A percentile compares a stretch with the other conserved stretches of the same genome.
phyloP scores from a whole-genome alignment of 2,113 vertebrate genomes.

The Eonycteris spelaea region DNA sequence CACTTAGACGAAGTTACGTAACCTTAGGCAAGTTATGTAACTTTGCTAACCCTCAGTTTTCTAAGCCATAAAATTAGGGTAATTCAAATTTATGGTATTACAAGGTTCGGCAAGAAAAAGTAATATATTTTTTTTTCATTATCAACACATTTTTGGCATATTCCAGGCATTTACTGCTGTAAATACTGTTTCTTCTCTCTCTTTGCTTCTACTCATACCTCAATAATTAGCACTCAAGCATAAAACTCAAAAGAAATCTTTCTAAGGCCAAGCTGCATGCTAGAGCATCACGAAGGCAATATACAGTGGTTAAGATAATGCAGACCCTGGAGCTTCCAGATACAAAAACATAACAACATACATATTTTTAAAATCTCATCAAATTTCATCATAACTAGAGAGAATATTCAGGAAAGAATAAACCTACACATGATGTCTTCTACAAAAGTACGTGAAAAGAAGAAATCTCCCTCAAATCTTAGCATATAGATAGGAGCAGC shows the following conservation, averaged over 20 bases:
- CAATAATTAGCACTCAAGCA: slow-evolving; percentile 3
- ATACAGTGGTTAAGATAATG: background rate
- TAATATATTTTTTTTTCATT: background rate
- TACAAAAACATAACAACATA: background rate
- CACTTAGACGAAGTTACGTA: background rate
- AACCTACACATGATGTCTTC: background rate
- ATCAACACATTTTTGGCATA: background rate
- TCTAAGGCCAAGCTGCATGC: background rate
- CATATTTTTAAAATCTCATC: background rate
- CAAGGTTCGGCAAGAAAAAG: slow-evolving; percentile 10
- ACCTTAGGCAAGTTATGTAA: background rate
- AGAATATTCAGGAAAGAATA: background rate
- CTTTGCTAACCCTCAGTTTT: slow-evolving; percentile 16
- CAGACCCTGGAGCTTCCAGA: background rate
- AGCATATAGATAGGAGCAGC: background rate
- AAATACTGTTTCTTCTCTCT: background rate
- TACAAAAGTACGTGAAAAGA: background rate
- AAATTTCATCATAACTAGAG: slow-evolving; percentile 26
- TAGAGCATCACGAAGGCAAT: background rate
- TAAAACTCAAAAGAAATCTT: slow-evolving; percentile 33
- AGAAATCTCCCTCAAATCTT: background rate
- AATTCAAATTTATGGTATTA: background rate
- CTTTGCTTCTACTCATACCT: slow-evolving; percentile 3
- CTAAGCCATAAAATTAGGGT: slow-evolving; percentile 1
- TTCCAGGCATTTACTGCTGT: background rate